phyloP scores from a whole-genome alignment of 2,888 invertebrate genomes.

The Cremastinae sp. region DNA sequence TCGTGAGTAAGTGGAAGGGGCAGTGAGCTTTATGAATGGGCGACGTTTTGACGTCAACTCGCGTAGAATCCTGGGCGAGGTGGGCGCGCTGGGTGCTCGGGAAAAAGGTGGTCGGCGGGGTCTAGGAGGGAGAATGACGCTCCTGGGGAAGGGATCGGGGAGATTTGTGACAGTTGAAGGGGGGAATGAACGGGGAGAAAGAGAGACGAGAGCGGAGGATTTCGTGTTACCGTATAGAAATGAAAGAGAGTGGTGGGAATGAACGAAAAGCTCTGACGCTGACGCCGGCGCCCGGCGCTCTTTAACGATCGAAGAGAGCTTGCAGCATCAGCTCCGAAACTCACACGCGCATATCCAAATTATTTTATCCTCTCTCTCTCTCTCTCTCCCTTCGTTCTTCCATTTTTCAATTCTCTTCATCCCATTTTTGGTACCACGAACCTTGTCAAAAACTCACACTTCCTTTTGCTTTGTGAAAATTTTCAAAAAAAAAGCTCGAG shows the following conservation, averaged over 20 bases:
- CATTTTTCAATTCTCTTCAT: too few relatives aligned
- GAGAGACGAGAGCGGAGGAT: background rate
- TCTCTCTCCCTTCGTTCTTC: conserved; percentile 2
- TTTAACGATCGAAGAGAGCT: conserved; percentile 58
- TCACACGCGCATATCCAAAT: background rate
- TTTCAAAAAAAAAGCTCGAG: too few relatives aligned
- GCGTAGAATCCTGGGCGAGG: conserved; percentile 41
- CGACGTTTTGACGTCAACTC: conserved; percentile 50
- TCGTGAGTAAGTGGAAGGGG: background rate
- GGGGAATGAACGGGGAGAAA: conserved; percentile 43
- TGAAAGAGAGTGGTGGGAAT: conserved; percentile 30
- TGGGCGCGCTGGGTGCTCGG: conserved; percentile 19
- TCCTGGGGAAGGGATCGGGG: conserved; percentile 1
- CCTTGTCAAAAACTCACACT: too few relatives aligned
- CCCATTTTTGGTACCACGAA: too few relatives aligned
- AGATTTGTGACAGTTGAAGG: conserved; percentile 37
- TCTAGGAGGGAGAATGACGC: background rate
- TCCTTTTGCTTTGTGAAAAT: too few relatives aligned
- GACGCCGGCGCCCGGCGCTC: conserved; percentile 57
- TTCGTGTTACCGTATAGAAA: too few relatives aligned
- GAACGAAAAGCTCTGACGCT: conserved; percentile 54
- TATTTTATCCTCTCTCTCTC: conserved; percentile 4
- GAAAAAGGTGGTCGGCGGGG: conserved; percentile 17
- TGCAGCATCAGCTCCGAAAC: conserved; percentile 48
- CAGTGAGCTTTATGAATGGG: conserved; percentile 58